Evolutionary conservation across 2,113 vertebrate genomes (phyloP), one percentile per base, ranked within the genome.

Genomic region (Stegastes partitus): DNA sequence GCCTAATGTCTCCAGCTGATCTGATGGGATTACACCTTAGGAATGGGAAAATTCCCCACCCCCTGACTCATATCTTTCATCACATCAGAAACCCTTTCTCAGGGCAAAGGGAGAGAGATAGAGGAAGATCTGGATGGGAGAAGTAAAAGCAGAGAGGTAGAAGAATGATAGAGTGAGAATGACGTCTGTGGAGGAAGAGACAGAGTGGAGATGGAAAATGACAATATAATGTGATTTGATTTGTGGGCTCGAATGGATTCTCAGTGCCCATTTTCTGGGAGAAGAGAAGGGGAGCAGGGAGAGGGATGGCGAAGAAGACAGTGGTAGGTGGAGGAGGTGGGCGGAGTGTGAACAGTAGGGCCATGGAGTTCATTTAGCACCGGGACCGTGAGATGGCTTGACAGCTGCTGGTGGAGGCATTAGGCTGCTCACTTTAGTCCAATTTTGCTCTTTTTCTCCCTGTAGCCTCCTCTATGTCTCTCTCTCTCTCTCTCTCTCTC

Each of bases 181-280:
- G 69, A 76, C 1, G 51, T 39, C 44, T 64, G 51, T 54, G 55
- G 81, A 87, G 78, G 79, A 80, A 77, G 82, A 54, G 84, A 84
- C 82, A 65, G 85, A 81, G 77, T 79, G 50, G 81, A 85, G 85
- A 87, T 86, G 86, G 85, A 89, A 93, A 91, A 89, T 88, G 88
- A 93, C 88, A 92, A 89, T 91, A 82, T 86, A 90, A 91, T 92
- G 77, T 90, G 86, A 92, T 92, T 91, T 89, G 90, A 90, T 92
- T 89, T 90, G 89, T 81, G 68, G 87, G 79, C 69, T 49, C 69
- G 74, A 88, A 85, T 84, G 81, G 87, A 87, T 83, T 86, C 84
- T 86, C 79, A 55, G 74, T 74, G 67, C 65, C 77, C 69, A 79
- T 85, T 87, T 90, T 82, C 58, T 37, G 49, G 44, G 66, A 74